phyloP scores from a whole-genome alignment of 2,113 vertebrate genomes.

The Hydrolagus affinis region DNA sequence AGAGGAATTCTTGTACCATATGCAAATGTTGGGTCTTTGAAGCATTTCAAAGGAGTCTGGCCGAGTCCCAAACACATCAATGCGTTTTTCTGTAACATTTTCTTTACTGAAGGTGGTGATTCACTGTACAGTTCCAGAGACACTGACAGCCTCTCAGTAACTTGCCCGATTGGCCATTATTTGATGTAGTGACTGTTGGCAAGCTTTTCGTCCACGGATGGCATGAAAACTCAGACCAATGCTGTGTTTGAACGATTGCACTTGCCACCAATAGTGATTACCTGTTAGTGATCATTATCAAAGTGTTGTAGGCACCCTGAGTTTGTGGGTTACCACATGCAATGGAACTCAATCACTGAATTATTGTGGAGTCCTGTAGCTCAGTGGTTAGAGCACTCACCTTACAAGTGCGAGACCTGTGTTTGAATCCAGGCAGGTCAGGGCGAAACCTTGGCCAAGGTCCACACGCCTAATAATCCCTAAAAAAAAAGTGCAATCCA shows the following conservation, averaged over 20 bases:
- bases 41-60: background rate
- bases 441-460: too few relatives aligned
- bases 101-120: background rate
- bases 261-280: background rate
- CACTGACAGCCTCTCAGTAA: background rate
- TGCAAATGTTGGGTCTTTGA: background rate
- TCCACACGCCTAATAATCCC: too few relatives aligned
- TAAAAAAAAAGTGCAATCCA: too few relatives aligned
- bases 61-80: background rate
- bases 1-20: background rate
- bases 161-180: background rate
- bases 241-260: too few relatives aligned
- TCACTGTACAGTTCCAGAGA: background rate
- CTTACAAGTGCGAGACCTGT: too few relatives aligned
- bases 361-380: too few relatives aligned
- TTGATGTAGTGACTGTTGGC: background rate
- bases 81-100: too few relatives aligned
- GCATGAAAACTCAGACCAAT: too few relatives aligned
- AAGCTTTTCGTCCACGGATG: background rate
- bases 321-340: background rate
- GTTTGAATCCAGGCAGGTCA: too few relatives aligned
- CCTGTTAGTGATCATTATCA: background rate
- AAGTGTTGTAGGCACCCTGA: background rate
- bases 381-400: too few relatives aligned
- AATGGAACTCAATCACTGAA: background rate